phyloP scores from a whole-genome alignment of 2,888 invertebrate genomes.

The Sturmia bella region DNA sequence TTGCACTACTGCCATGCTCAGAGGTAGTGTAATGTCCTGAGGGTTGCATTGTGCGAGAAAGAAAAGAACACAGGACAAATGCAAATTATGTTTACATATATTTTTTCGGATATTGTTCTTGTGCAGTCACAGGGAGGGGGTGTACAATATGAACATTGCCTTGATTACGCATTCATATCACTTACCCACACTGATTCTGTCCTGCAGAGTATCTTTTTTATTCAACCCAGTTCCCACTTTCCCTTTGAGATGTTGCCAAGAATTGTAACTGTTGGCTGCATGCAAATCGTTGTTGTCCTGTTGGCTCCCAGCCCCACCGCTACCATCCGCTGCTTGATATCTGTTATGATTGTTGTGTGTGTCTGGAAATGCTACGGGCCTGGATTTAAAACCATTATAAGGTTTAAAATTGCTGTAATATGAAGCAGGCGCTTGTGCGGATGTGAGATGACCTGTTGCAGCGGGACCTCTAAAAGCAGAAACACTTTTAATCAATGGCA shows the following conservation, averaged over 20 bases:
- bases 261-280: conserved; percentile 73
- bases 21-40: conserved; percentile 75
- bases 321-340: conserved; percentile 20
- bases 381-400: conserved; percentile 66
- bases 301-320: neutral
- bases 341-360: conserved; percentile 66
- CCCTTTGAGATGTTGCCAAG: conserved; percentile 73
- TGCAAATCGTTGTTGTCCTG: conserved; percentile 52
- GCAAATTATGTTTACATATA: conserved; percentile 45
- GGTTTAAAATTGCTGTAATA: conserved; percentile 59
- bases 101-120: conserved; percentile 26
- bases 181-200: conserved; percentile 78
- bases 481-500: conserved; percentile 5
- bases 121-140: conserved; percentile 20
- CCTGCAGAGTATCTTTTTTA: conserved; percentile 71
- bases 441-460: conserved; percentile 65
- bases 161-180: conserved; percentile 68
- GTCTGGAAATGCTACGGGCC: conserved; percentile 70
- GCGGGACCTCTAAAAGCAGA: conserved; percentile 73
- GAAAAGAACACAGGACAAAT: conserved; percentile 42
- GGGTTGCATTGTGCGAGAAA: conserved; percentile 8
- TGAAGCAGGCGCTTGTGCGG: conserved; percentile 34
- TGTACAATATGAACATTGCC: conserved; percentile 7
- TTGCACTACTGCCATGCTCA: conserved; percentile 53
- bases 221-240: conserved; percentile 52